Evolutionary conservation across 2,797 vertebrate species (phyloP).

Genomic region (Macropodus opercularis): DNA sequence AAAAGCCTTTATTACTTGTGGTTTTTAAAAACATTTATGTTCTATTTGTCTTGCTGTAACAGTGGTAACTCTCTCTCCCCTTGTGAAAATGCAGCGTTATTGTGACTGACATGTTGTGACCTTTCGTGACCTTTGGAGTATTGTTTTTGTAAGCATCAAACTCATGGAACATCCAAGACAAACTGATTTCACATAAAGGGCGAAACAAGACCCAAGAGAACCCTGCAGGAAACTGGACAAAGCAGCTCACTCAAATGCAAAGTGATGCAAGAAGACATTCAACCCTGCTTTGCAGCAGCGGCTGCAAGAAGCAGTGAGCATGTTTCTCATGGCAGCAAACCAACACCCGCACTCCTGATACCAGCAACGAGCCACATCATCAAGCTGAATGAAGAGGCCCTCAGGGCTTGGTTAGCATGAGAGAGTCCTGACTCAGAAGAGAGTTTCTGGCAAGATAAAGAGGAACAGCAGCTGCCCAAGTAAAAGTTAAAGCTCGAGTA

Average conservation of each 20-base stretch:
- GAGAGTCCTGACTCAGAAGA: slow-evolving; percentile 52
- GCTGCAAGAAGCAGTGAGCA: slow-evolving; percentile 24
- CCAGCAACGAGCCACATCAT: slow-evolving; percentile 53
- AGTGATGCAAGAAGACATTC: slow-evolving; percentile 18
- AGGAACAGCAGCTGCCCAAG: slow-evolving; percentile 33
- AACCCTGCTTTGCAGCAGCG: slow-evolving; percentile 22
- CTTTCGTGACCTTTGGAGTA: slow-evolving; percentile 19
- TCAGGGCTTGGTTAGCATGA: slow-evolving; percentile 36
- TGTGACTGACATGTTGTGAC: slow-evolving; percentile 27
- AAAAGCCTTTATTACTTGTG: not conserved
- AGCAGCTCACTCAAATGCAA: not conserved
- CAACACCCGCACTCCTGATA: slow-evolving; percentile 39
- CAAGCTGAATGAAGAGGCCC: slow-evolving; percentile 43
- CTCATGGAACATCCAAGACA: slow-evolving; percentile 34
- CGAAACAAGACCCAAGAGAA: slow-evolving; percentile 1
- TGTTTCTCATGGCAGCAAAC: slow-evolving; percentile 46
- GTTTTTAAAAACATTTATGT: not conserved
- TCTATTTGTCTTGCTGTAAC: not conserved
- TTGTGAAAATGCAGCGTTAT: slow-evolving; percentile 13
- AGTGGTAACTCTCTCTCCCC: not conserved
- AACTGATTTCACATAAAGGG: slow-evolving; percentile 41
- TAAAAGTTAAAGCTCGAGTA: slow-evolving; percentile 11
- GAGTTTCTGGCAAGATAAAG: slow-evolving; percentile 36
- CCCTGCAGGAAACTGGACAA: not conserved
- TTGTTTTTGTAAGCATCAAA: slow-evolving; percentile 8